A percentile compares a stretch with the other conserved stretches of the same genome.
phyloP scores from a whole-genome alignment of 1,140 invertebrate genomes.

The Caenorhabditis elegans region DNA sequence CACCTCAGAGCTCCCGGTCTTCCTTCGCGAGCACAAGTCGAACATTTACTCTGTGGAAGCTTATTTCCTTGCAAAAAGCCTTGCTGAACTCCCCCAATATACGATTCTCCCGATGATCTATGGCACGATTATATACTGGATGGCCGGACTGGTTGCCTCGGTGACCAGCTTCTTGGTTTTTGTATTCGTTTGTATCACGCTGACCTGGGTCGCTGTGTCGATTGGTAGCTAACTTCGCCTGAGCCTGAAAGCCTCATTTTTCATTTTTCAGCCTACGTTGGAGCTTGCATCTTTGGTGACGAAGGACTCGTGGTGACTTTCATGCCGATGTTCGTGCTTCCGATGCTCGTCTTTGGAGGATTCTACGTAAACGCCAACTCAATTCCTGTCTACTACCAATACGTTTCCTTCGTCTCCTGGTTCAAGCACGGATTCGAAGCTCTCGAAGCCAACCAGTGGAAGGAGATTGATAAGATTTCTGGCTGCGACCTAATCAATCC shows the following conservation, averaged over 20 bases:
- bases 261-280: constrained; percentile 76
- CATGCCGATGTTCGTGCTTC: constrained; percentile 85
- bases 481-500: not conserved
- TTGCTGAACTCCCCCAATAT: constrained; percentile 69
- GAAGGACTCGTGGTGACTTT: constrained; percentile 83
- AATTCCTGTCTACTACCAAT: constrained; percentile 81
- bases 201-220: constrained; percentile 50
- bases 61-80: constrained; percentile 83
- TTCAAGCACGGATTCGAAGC: constrained; percentile 90
- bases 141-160: constrained; percentile 35
- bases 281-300: constrained; percentile 80
- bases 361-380: constrained; percentile 87
- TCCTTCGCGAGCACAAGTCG: constrained; percentile 83
- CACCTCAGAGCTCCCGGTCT: constrained; percentile 84
- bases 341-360: constrained; percentile 88
- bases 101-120: constrained; percentile 53
- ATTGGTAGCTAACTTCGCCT: constrained; percentile 35
- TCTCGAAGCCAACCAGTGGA: constrained; percentile 86
- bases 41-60: constrained; percentile 88
- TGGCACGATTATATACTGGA: constrained; percentile 55
- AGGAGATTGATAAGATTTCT: not conserved
- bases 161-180: constrained; percentile 49
- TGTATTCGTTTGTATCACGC: constrained; percentile 46
- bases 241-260: not conserved
- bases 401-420: constrained; percentile 90